Base-by-base conservation (phyloP, 1,140 invertebrate genomes). In the Lepidostoma basale region DNA sequence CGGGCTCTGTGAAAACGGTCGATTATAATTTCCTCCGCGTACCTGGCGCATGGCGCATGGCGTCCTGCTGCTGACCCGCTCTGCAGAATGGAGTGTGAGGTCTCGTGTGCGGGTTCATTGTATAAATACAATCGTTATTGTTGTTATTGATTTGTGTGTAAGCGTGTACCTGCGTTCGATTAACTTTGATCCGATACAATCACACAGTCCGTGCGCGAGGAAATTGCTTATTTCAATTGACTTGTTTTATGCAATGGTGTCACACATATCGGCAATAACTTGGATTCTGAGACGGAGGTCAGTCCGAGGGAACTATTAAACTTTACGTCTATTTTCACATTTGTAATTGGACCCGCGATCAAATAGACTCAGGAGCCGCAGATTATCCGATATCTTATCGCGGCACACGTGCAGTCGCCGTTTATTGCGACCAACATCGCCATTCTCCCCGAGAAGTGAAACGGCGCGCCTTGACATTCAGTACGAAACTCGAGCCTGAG, bases 391-490 rank as follows among this genome's bases (percentile, higher is more conserved):
- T 56, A 56, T 33, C 52, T 56, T 56, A 56, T 56, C 52, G 16
- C 3, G 9, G n/a, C 23, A 36, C 30, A 56, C 52, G 30, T 36
- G 26, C 28, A 33, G 30, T 30, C 14, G 14, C 10, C 16, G 14
- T n/a, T 36, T 56, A 56, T 56, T 56, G 52, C 52, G 16, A 33
- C 23, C 9, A 54, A 54, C 30, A 54, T 54, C 33, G 10, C 3
- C 10, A 16, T 30, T 54, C 28, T 54, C 30, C 4, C 14, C 12
- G 33, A 26, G 25, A 54, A 33, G 25, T 30, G 49, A 33, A 54
- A 54, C 49, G 49, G 16, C 23, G 20, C 30, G 14, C 52, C 52
- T 56, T 33, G 52, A 56, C 52, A 56, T 56, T 56, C 30, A 39
- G 16, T 56, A 36, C 22, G 52, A 22, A 30, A 56, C 52, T 3